Evolutionary conservation across 2,113 vertebrate genomes (phyloP), one percentile per base, ranked within the genome.

Genomic region (Onychorhynchus coronatus): DNA sequence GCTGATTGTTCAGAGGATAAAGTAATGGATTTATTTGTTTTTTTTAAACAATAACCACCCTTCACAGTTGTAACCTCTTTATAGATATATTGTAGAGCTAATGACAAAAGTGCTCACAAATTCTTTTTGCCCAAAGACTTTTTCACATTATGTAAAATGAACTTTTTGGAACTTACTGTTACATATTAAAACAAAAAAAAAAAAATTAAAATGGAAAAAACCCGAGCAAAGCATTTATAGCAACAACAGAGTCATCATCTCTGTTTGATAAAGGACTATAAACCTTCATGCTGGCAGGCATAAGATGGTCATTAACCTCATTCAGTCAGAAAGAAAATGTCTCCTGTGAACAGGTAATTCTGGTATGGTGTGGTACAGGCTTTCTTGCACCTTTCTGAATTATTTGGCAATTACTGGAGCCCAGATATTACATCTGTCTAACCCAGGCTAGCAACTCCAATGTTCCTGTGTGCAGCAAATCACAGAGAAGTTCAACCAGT

Each of bases 271-370:
- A 94, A 94, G 91, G 79, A 87, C 85, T 81, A 53, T 68, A 95
- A 85, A 81, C 65, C 41, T 76, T 92, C 39, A 65, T 35, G 55
- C 61, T 95, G 65, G 59, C 72, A 94, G 70, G 65, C 39, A 49
- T 84, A 93, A 86, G 73, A 72, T 61, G 63, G 93, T 84, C 95
- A 92, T 95, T 95, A 96, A 93, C 93, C 72, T 91, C 91, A 88
- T 91, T 96, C 95, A 93, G 83, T 89, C 90, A 96, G 80, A 86
- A 93, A 72, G 56, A 81, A 93, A 91, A 94, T 39, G 62, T 66
- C 65, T 94, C 39, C 70, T 39, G 13, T 12, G n/a, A 93, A 65
- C n/a, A 85, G 53, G 76, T 87, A 88, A 84, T 91, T 94, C 68
- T 25, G 22, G 52, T 83, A 46, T 1, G 2, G 73, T 72, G 21